Evolutionary conservation across 1,140 invertebrate species (phyloP).

Genomic region (Vanessa atalanta): DNA sequence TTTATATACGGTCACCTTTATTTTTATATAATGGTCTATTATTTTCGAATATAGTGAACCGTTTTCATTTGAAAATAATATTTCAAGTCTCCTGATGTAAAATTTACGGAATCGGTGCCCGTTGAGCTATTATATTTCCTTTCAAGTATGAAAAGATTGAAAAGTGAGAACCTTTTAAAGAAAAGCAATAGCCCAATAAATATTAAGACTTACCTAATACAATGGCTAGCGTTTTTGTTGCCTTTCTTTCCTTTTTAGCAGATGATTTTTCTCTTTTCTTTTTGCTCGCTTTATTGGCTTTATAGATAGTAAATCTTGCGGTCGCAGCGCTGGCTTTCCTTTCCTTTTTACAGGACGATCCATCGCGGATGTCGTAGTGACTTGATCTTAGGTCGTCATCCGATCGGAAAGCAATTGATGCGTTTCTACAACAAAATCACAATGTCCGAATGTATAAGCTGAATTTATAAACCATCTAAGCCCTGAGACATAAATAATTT

Average conservation of each 20-base stretch:
- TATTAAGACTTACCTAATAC: constrained; percentile 91
- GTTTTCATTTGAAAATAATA: background rate
- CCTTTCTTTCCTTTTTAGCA: constrained; percentile 97
- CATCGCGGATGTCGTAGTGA: constrained; percentile 62
- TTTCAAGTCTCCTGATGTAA: background rate
- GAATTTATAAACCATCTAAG: too few relatives aligned
- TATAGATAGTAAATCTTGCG: constrained; percentile 94
- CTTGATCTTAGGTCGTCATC: constrained; percentile 74
- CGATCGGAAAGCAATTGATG: constrained; percentile 77
- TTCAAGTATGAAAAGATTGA: too few relatives aligned
- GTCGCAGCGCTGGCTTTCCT: constrained; percentile 83
- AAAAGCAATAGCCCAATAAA: too few relatives aligned
- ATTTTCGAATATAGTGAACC: too few relatives aligned
- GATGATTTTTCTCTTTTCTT: constrained; percentile 97
- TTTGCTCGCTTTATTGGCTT: constrained; percentile 95
- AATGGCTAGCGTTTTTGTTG: constrained; percentile 99
- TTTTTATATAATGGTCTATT: too few relatives aligned
- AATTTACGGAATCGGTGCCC: too few relatives aligned
- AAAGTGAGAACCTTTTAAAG: too few relatives aligned
- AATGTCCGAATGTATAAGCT: too few relatives aligned
- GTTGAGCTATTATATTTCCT: too few relatives aligned
- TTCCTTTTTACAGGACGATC: constrained; percentile 84
- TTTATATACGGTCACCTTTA: background rate
- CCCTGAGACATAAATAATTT: too few relatives aligned
- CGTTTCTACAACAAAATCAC: constrained; percentile 64